phyloP scores from a whole-genome alignment of 2,797 vertebrate species.

The Spea hammondii region DNA sequence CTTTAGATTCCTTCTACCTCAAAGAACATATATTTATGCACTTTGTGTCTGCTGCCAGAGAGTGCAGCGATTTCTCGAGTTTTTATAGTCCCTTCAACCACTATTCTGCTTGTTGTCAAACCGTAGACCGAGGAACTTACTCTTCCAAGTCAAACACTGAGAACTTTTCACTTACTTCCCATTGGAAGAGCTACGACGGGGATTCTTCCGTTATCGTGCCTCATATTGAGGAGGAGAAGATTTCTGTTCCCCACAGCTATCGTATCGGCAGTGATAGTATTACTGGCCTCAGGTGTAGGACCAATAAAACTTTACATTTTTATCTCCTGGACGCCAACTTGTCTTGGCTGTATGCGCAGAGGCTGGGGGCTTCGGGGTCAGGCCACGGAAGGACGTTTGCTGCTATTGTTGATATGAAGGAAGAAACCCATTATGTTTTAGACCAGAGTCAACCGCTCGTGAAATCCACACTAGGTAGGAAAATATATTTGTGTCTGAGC shows the following conservation, averaged over 20 bases:
- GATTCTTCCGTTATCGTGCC: slow-evolving; percentile 57
- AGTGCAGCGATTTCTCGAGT: slow-evolving; percentile 78
- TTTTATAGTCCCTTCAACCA: slow-evolving; percentile 82
- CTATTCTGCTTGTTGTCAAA: slow-evolving; percentile 89
- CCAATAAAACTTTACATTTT: slow-evolving; percentile 94
- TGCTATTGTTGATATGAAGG: slow-evolving; percentile 85
- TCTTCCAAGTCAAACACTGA: slow-evolving; percentile 24
- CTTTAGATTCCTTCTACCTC: slow-evolving; percentile 77
- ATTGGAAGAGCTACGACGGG: slow-evolving; percentile 59
- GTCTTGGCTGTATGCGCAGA: slow-evolving; percentile 85
- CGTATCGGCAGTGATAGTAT: slow-evolving; percentile 60
- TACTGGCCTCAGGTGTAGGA: slow-evolving; percentile 85
- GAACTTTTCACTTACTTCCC: slow-evolving; percentile 65
- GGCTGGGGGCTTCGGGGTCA: slow-evolving; percentile 77
- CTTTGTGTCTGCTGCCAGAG: slow-evolving; percentile 59
- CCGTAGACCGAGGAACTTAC: slow-evolving; percentile 61
- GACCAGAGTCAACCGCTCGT: slow-evolving; percentile 69
- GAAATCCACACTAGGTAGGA: slow-evolving; percentile 79
- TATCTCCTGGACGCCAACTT: slow-evolving; percentile 87
- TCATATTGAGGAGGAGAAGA: slow-evolving; percentile 76
- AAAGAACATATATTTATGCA: slow-evolving; percentile 68
- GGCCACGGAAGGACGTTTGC: slow-evolving; percentile 72
- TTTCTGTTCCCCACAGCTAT: slow-evolving; percentile 58
- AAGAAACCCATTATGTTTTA: slow-evolving; percentile 89
- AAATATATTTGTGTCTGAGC: not conserved